Percentiles rank a stretch among this genome's conserved stretches.
Evolutionary conservation across 2,888 invertebrate species (phyloP).

Genomic region (Hoplodrina blanda): DNA sequence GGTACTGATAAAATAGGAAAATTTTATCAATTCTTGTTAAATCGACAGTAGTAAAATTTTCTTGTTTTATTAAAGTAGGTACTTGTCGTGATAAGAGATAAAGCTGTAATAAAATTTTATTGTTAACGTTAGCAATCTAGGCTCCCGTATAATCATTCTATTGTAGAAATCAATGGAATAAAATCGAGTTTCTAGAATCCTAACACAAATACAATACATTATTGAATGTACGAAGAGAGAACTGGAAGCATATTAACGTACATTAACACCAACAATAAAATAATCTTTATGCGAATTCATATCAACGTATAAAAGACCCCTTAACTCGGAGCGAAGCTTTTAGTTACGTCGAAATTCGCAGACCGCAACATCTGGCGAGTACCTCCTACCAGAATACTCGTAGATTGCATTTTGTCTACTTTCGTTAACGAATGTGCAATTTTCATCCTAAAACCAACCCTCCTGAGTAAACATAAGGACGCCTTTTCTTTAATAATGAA

Average conservation of each 20-base stretch:
- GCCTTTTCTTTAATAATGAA: constrained; percentile 60
- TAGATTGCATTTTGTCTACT: constrained; percentile 86
- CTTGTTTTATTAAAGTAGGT: no score
- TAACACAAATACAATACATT: neutral
- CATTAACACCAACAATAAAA: constrained; percentile 41
- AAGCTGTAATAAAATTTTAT: constrained; percentile 12
- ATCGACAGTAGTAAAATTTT: constrained; percentile 15
- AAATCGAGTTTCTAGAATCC: neutral
- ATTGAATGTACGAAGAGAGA: neutral
- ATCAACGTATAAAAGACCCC: constrained; percentile 68
- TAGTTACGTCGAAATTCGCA: constrained; percentile 86
- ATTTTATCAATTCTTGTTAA: constrained; percentile 9
- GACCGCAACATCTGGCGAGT: constrained; percentile 88
- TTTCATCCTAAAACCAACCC: constrained; percentile 56
- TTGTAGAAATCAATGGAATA: neutral
- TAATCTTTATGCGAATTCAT: constrained; percentile 49
- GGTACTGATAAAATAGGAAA: neutral
- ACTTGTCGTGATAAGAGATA: constrained; percentile 12
- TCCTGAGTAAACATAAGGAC: constrained; percentile 59
- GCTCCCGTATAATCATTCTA: no score
- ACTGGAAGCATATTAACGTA: neutral
- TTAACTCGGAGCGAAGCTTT: constrained; percentile 82
- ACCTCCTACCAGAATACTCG: constrained; percentile 80
- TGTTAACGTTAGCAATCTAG: neutral
- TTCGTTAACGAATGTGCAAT: constrained; percentile 64